Evolutionary conservation across 2,113 vertebrate genomes (phyloP).

Genomic region (Rousettus leschenaultii): DNA sequence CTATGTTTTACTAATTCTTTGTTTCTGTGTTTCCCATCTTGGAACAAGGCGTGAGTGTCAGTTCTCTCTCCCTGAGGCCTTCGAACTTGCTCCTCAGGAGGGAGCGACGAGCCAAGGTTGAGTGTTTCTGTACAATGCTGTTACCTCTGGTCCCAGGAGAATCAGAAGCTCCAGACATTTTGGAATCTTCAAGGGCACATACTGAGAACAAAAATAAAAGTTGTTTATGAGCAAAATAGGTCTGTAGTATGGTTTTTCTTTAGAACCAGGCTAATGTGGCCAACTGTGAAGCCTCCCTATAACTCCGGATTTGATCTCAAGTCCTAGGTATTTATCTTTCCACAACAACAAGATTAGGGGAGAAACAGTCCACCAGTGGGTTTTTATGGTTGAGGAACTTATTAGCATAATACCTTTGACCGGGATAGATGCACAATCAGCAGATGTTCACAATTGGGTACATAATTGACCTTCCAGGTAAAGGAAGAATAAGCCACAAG

Average conservation of each 20-base stretch:
- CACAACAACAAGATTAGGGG: background rate
- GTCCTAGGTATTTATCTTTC: background rate
- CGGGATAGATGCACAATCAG: background rate
- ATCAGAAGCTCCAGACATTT: slow-evolving; percentile 73
- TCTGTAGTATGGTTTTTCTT: background rate
- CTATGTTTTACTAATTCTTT: slow-evolving; percentile 78
- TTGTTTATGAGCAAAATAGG: slow-evolving; percentile 75
- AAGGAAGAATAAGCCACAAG: background rate
- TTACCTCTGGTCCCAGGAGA: slow-evolving; percentile 76
- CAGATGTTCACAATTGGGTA: background rate
- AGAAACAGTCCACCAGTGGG: background rate
- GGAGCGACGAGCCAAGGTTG: slow-evolving; percentile 53
- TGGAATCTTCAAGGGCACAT: slow-evolving; percentile 83
- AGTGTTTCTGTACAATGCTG: slow-evolving; percentile 68
- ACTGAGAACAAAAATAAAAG: slow-evolving; percentile 82
- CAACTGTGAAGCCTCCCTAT: background rate
- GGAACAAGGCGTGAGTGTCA: slow-evolving; percentile 63
- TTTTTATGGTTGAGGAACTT: background rate
- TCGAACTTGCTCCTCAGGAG: slow-evolving; percentile 50
- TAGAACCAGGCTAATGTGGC: background rate
- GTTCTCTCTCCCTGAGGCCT: slow-evolving; percentile 63
- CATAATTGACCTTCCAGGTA: background rate
- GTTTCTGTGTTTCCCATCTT: slow-evolving; percentile 74
- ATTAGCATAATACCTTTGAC: background rate
- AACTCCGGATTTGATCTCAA: background rate